phyloP scores from a whole-genome alignment of 2,113 vertebrate genomes.

The Bubo scandiacus region DNA sequence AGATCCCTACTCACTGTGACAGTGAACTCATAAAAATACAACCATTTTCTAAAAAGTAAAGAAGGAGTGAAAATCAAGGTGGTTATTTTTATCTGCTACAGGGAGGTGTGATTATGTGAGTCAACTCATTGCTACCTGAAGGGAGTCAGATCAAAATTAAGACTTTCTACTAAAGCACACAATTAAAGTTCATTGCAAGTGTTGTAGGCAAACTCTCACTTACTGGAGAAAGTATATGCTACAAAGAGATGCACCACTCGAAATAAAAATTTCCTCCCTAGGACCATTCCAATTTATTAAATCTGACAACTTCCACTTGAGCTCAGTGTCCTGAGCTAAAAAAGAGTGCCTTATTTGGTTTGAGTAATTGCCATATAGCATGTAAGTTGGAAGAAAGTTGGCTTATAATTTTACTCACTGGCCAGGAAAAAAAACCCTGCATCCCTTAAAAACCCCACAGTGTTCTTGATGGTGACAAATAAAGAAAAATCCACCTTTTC shows the following conservation, averaged over 20 bases:
- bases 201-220: constrained; percentile 58
- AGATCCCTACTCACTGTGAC: constrained; percentile 29
- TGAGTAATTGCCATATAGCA: constrained; percentile 11
- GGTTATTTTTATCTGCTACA: constrained; percentile 67
- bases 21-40: constrained; percentile 51
- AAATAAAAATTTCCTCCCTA: constrained; percentile 62
- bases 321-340: constrained; percentile 30
- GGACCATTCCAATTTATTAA: constrained; percentile 59
- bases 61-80: constrained; percentile 40
- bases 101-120: constrained; percentile 69
- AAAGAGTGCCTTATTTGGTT: constrained; percentile 52
- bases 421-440: neutral
- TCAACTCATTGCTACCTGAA: constrained; percentile 73
- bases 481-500: neutral
- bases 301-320: constrained; percentile 63
- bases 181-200: constrained; percentile 72
- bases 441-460: neutral
- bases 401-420: constrained; percentile 37
- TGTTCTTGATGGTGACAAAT: neutral
- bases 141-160: constrained; percentile 75
- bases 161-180: constrained; percentile 70
- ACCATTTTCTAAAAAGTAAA: constrained; percentile 18
- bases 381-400: constrained; percentile 24
- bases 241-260: constrained; percentile 67
- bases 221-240: constrained; percentile 35